phyloP scores from a whole-genome alignment of 35 echinoderm and acorn worm species.

The Apostichopus californicus region DNA sequence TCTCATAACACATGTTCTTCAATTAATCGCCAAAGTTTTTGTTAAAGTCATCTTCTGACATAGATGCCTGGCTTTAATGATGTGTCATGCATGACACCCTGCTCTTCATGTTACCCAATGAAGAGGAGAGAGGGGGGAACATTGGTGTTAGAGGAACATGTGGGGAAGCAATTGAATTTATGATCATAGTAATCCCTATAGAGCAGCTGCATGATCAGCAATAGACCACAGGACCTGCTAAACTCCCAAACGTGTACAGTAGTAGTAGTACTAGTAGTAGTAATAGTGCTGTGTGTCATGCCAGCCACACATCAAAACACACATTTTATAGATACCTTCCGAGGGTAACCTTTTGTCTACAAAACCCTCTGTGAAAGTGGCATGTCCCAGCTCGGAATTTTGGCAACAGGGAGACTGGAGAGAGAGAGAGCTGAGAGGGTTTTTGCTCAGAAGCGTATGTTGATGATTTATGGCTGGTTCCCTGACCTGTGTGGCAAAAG shows the following conservation, averaged over 20 bases:
- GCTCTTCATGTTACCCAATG: not conserved
- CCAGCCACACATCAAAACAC: not conserved
- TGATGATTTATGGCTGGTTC: slow-evolving; percentile 44
- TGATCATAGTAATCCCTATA: not conserved
- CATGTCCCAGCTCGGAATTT: slow-evolving; percentile 54
- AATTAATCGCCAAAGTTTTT: slow-evolving; percentile 22
- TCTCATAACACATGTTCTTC: slow-evolving; percentile 25
- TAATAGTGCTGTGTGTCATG: not conserved
- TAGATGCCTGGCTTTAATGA: not conserved
- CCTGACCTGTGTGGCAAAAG: slow-evolving; percentile 32
- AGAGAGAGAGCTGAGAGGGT: too few species aligned
- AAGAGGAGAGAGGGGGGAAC: not conserved
- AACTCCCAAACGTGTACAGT: not conserved
- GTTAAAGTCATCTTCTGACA: not conserved
- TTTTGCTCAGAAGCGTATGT: slow-evolving; percentile 21
- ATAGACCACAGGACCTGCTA: not conserved
- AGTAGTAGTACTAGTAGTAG: not conserved
- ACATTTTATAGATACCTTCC: slow-evolving; percentile 36
- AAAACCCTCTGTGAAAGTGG: slow-evolving; percentile 22
- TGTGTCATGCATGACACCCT: not conserved
- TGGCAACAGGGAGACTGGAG: slow-evolving; percentile 2
- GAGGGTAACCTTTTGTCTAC: slow-evolving; percentile 8
- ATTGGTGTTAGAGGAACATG: slow-evolving; percentile 20
- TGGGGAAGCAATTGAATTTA: slow-evolving; percentile 48
- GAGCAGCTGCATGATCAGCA: not conserved